These are phyloP conservation scores for Tyrannus savana DNA, from an alignment of 2,113 vertebrate species.

Conservation along the genomic window DNA sequence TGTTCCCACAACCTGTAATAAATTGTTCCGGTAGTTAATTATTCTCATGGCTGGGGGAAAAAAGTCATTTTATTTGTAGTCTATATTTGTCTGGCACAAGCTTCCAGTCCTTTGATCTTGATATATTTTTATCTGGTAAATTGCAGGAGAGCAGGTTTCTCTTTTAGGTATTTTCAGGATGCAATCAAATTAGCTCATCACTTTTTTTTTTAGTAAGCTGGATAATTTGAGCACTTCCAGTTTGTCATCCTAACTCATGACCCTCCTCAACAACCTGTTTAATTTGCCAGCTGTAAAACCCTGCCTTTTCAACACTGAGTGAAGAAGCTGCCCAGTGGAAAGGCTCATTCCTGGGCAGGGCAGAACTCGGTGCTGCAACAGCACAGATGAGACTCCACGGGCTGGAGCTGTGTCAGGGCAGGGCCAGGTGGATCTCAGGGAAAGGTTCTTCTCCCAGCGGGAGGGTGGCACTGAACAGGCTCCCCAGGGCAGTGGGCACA, in stretches of 20 bases:
- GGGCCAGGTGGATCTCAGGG: background rate
- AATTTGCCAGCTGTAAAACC: background rate
- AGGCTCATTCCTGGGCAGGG: background rate
- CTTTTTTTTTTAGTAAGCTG: background rate
- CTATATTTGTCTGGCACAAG: background rate
- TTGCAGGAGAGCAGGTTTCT: background rate
- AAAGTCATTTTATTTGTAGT: background rate
- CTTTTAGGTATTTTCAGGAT: constrained; percentile 5
- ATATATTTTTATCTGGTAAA: constrained; percentile 13
- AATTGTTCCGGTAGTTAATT: background rate
- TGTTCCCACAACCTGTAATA: background rate
- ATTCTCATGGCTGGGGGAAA: background rate
- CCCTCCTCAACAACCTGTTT: background rate
- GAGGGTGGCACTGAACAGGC: background rate
- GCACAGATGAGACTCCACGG: background rate
- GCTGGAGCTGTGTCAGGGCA: background rate
- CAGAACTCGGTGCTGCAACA: background rate
- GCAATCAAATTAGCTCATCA: background rate
- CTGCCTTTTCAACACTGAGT: background rate
- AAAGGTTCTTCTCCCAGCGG: background rate
- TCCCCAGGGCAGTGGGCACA: background rate
- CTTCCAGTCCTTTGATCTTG: constrained; percentile 9
- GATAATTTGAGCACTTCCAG: background rate
- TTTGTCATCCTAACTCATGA: background rate
- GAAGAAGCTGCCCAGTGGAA: background rate